Conservation (phyloP, 30 jellyfish, hydroid and myxozoan genomes). For the Turritopsis dohrnii region DNA sequence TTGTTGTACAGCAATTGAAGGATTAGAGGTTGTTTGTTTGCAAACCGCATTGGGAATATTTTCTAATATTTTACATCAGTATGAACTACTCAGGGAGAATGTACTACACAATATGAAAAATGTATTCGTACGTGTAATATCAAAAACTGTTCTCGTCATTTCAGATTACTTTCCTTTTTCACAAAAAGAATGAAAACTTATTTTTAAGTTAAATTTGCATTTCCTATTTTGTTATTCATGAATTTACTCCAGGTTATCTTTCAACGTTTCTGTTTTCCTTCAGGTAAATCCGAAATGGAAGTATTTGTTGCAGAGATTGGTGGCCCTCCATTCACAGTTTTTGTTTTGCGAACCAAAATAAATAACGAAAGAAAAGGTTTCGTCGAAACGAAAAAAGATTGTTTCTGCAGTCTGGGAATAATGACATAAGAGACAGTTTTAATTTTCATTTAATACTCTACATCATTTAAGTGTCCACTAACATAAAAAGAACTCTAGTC, state of each 20-base stretch:
- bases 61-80: background rate
- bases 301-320: no score
- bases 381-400: no score
- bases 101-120: background rate
- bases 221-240: background rate
- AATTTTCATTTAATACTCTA: no score
- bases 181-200: background rate
- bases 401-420: no score
- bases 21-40: background rate
- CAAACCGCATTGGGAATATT: background rate
- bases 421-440: no score
- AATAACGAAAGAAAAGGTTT: no score
- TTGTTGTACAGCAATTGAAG: background rate
- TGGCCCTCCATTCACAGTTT: no score
- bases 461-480: no score
- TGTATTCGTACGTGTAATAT: background rate
- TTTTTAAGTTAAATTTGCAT: background rate
- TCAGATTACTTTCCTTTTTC: background rate
- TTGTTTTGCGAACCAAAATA: no score
- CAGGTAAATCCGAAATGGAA: no score
- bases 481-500: no score
- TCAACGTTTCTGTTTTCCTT: background rate
- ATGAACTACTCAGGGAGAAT: background rate
- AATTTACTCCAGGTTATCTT: background rate
- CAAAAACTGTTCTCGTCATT: background rate